Percentiles rank a stretch among this genome's conserved stretches.
phyloP scores from a whole-genome alignment of 1,140 invertebrate species.

The Oscheius sp. region DNA sequence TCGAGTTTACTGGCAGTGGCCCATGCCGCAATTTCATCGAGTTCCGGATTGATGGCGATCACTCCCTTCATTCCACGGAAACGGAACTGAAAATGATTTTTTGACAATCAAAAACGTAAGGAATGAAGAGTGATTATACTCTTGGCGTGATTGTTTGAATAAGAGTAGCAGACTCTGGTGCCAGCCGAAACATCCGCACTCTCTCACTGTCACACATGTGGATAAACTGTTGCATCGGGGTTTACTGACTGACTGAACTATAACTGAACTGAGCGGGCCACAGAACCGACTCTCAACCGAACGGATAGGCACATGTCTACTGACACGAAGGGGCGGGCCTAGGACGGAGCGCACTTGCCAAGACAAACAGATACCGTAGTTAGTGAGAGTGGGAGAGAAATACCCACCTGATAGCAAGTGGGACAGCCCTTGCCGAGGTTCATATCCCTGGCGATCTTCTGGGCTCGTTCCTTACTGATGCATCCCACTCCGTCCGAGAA shows the following conservation, averaged over 20 bases:
- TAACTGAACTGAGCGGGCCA: background rate
- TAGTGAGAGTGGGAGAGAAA: background rate
- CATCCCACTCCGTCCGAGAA: slow-evolving; percentile 47
- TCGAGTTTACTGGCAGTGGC: background rate
- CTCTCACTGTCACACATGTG: no score
- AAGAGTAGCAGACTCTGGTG: no score
- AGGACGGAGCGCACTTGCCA: background rate
- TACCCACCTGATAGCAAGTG: slow-evolving; percentile 32
- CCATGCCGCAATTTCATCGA: slow-evolving; percentile 28
- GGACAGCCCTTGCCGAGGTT: slow-evolving; percentile 24
- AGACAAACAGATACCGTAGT: background rate
- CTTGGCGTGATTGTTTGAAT: background rate
- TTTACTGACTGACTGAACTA: background rate
- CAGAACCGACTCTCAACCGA: no score
- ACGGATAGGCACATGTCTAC: no score
- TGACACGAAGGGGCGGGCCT: background rate
- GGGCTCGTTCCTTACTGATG: slow-evolving; percentile 28
- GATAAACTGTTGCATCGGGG: no score
- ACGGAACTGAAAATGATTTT: slow-evolving; percentile 34
- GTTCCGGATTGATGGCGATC: slow-evolving; percentile 27
- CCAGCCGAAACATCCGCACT: no score
- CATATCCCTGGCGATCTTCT: slow-evolving; percentile 11
- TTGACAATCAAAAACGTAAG: background rate
- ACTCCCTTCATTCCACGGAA: slow-evolving; percentile 45
- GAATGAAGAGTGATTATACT: background rate